Evolutionary conservation across 2,888 invertebrate genomes (phyloP).

Genomic region (Lingula anatina): DNA sequence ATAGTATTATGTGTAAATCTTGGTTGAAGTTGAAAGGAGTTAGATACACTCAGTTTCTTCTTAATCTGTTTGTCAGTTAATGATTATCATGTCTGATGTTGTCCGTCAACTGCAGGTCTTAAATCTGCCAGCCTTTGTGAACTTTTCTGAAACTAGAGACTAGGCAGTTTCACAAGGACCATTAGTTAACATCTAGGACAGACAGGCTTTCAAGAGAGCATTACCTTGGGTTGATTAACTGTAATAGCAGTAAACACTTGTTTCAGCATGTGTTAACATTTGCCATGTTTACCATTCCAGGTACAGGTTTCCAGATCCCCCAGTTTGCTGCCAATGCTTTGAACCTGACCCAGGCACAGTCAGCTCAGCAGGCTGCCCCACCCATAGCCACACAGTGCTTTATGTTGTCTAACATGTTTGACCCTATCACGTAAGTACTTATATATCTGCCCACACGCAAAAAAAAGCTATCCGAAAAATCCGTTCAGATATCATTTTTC

Average conservation of each 20-base stretch:
- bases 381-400: conserved; percentile 99
- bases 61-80: no score
- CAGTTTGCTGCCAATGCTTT: conserved; percentile 90
- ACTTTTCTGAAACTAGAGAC: no score
- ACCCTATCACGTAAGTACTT: conserved; percentile 74
- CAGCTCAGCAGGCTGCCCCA: conserved; percentile 59
- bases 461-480: no score
- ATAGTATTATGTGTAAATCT: no score
- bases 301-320: conserved; percentile 72
- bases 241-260: background rate
- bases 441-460: conserved; percentile 69
- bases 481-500: no score
- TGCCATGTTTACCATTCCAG: no score
- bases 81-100: no score
- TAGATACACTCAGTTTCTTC: no score
- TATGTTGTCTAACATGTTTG: conserved; percentile 99
- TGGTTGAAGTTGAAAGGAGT: no score
- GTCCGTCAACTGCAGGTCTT: no score
- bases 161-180: no score
- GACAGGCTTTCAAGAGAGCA: background rate
- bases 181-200: background rate
- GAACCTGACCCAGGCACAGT: conserved; percentile 54
- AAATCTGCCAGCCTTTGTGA: no score
- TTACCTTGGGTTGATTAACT: background rate
- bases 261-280: background rate